phyloP scores from a whole-genome alignment of 2,888 invertebrate genomes.

The Caenorhabditis sp. region DNA sequence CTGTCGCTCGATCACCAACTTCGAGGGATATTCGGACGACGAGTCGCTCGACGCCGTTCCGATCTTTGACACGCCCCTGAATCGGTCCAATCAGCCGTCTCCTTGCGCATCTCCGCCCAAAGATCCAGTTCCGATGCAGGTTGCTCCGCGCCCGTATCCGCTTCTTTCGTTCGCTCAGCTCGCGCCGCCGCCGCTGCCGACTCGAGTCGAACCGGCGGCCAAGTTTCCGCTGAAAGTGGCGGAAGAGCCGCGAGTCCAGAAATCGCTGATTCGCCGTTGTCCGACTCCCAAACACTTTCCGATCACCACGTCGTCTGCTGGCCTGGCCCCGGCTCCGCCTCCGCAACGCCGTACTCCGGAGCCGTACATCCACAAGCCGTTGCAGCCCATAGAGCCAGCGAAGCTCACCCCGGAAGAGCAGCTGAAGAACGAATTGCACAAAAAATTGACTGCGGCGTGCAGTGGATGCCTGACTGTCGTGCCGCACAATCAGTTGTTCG shows the following conservation, averaged over 20 bases:
- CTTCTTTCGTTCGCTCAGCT: neutral
- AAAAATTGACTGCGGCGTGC: neutral
- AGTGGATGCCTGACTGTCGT: neutral
- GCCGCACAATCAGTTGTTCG: conserved; percentile 7
- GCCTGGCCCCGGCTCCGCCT: too few species aligned
- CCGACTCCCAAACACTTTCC: too few species aligned
- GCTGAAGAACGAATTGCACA: neutral
- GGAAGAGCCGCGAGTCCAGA: neutral
- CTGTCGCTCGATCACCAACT: too few species aligned
- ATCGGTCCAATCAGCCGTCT: too few species aligned
- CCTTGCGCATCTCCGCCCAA: too few species aligned
- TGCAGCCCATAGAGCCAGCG: neutral
- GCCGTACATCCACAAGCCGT: too few species aligned
- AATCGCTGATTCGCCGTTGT: too few species aligned
- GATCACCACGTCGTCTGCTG: too few species aligned
- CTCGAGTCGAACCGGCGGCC: neutral
- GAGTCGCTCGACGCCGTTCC: too few species aligned
- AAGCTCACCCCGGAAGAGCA: neutral
- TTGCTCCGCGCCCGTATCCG: neutral
- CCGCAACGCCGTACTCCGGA: too few species aligned
- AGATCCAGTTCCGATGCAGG: neutral
- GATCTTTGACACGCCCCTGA: too few species aligned
- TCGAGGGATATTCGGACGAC: too few species aligned
- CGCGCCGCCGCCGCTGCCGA: neutral
- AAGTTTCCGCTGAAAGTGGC: neutral